Conservation (phyloP, 2,888 invertebrate genomes). For the Ophioninae sp. region DNA sequence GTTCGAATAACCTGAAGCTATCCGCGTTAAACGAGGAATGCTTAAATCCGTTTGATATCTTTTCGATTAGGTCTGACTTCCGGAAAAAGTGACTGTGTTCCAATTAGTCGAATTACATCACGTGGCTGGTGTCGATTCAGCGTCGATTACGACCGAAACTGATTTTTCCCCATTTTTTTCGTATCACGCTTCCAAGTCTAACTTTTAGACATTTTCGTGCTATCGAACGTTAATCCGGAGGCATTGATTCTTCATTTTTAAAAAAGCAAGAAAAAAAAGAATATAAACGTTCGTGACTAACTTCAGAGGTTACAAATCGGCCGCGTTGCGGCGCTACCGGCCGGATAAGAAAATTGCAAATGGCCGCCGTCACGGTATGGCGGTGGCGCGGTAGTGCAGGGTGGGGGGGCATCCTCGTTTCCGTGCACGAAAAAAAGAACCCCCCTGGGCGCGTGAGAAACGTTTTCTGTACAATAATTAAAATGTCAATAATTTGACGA, state of each 20-base stretch:
- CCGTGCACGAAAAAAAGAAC: slow-evolving; percentile 49
- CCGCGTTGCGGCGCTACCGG: slow-evolving; percentile 54
- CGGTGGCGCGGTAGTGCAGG: slow-evolving; percentile 63
- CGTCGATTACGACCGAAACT: neutral
- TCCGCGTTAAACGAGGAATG: too few relatives aligned
- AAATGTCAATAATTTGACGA: slow-evolving; percentile 59
- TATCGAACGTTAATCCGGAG: neutral
- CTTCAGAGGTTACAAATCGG: slow-evolving; percentile 46
- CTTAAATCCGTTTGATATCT: neutral
- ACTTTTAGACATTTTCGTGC: neutral
- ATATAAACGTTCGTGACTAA: neutral
- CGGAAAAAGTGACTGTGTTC: neutral
- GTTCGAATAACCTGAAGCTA: too few relatives aligned
- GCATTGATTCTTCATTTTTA: neutral
- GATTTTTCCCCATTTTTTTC: too few relatives aligned
- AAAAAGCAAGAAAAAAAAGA: neutral
- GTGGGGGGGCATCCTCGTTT: slow-evolving; percentile 61
- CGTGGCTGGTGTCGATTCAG: neutral
- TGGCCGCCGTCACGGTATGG: slow-evolving; percentile 72
- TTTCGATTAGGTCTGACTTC: neutral
- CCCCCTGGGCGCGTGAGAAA: slow-evolving; percentile 12
- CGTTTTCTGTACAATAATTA: slow-evolving; percentile 36
- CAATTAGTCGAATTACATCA: neutral
- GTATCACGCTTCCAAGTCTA: neutral
- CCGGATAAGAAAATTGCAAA: slow-evolving; percentile 70